phyloP scores from a whole-genome alignment of 2,888 invertebrate species.

The Baronia brevicornis region DNA sequence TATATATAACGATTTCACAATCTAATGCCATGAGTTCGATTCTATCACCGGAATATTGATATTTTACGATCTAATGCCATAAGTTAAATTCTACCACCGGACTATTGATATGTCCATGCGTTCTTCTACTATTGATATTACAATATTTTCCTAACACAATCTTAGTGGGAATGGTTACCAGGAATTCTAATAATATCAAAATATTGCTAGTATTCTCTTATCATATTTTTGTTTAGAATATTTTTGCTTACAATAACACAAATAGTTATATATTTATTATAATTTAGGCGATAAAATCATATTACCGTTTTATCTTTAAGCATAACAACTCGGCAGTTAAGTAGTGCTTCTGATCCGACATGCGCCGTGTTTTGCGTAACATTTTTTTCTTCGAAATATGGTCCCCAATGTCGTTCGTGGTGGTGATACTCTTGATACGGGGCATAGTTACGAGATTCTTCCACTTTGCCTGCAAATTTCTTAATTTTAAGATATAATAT shows the following conservation, averaged over 20 bases:
- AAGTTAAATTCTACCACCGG: too few relatives aligned
- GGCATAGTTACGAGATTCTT: conserved; percentile 58
- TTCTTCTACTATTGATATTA: too few relatives aligned
- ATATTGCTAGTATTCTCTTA: too few relatives aligned
- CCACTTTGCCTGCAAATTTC: conserved; percentile 50
- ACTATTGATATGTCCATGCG: too few relatives aligned
- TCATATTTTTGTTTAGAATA: background rate
- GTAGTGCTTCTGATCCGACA: conserved; percentile 78
- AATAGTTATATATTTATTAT: background rate
- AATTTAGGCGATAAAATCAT: conserved; percentile 7
- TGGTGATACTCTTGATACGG: conserved; percentile 77
- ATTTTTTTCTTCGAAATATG: conserved; percentile 79
- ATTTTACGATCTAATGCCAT: too few relatives aligned
- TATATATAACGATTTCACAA: too few relatives aligned
- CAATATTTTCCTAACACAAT: too few relatives aligned
- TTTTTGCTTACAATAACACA: background rate
- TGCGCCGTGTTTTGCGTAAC: conserved; percentile 77
- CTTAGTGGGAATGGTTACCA: too few relatives aligned
- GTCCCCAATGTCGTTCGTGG: conserved; percentile 83
- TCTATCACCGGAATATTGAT: too few relatives aligned
- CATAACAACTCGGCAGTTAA: conserved; percentile 82
- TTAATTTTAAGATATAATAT: too few relatives aligned
- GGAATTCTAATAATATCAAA: too few relatives aligned
- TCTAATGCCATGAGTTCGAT: too few relatives aligned
- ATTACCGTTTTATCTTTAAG: conserved; percentile 81